A percentile compares a stretch with the other conserved stretches of the same genome.
phyloP scores from a whole-genome alignment of 2,797 vertebrate genomes.

The Clarias pachynema region DNA sequence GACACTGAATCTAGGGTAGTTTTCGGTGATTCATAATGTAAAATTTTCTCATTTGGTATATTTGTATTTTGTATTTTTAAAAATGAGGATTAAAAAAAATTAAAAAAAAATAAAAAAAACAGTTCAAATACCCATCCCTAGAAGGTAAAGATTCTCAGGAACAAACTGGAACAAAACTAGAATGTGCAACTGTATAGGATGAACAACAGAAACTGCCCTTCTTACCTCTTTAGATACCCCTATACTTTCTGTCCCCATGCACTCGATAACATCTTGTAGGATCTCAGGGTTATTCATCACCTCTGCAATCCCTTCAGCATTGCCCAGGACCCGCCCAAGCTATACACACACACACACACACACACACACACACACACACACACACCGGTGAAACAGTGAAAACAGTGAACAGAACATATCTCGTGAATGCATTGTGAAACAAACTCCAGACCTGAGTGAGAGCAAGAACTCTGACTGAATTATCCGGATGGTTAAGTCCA shows the following conservation, averaged over 20 bases:
- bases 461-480: slow-evolving; percentile 85
- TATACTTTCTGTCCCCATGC: slow-evolving; percentile 85
- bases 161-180: background rate
- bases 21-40: background rate
- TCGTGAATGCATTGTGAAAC: background rate
- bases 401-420: too few species aligned
- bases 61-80: background rate
- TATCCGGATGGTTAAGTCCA: slow-evolving; percentile 84
- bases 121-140: background rate
- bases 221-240: slow-evolving; percentile 89
- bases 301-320: slow-evolving; percentile 78
- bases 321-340: slow-evolving; percentile 86
- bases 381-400: background rate
- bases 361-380: slow-evolving; percentile 18
- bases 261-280: slow-evolving; percentile 79
- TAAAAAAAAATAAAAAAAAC: too few species aligned
- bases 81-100: background rate
- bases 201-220: background rate
- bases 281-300: slow-evolving; percentile 81
- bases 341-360: slow-evolving; percentile 63
- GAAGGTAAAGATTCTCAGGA: background rate
- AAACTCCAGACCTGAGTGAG: slow-evolving; percentile 83
- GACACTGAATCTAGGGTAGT: background rate
- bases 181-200: background rate
- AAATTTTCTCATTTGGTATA: background rate